Base-by-base conservation (phyloP, 2,888 invertebrate genomes). In the Chelonus formosanus region DNA sequence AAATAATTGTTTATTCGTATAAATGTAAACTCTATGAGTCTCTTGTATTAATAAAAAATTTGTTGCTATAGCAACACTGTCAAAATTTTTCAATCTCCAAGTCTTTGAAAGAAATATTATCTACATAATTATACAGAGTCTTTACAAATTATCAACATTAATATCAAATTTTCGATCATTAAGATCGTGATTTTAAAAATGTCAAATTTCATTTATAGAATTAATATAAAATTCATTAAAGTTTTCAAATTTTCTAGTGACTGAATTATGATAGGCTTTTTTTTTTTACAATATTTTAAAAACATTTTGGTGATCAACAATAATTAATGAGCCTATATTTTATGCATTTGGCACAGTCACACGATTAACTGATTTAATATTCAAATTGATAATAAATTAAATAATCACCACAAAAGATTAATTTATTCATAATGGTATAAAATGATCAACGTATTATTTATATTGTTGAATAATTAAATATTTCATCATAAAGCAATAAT, bases 331-430 rank as follows among this genome's bases (percentile, higher is more conserved):
- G 34, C 45, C 66, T 57, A 65, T 56, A 63, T 65, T 52, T 58
- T 75, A 74, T 73, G 75, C 76, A 70, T 74, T 78, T 78, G 79
- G 78, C 81, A 81, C 80, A 82, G 82, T 80, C 81, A 80, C 78
- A 76, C 77, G 75, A 80, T 75, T 78, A 76, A 80, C 77, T 76
- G 76, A 77, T 74, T 48, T 2, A 55, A 57, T 52, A 52, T 52
- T 52, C 32, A 47, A 34, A 59, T 54, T 45, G 78, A 77, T 73
- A 80, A 80, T 82, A 80, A 83, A 81, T 81, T 78, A 81, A 82
- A 76, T 80, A 73, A 76, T 77, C 78, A 79, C 77, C 78, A 75
- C 74, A 75, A 78, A 78, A 68, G 76, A 78, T 76, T 75, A 74
- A 67, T 76, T 35, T 7, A 47, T 59, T 44, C 76, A 68, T 73